A percentile compares a stretch with the other conserved stretches of the same genome.
phyloP scores from a whole-genome alignment of 2,797 vertebrate species.

The Acrossocheilus fasciatus region DNA sequence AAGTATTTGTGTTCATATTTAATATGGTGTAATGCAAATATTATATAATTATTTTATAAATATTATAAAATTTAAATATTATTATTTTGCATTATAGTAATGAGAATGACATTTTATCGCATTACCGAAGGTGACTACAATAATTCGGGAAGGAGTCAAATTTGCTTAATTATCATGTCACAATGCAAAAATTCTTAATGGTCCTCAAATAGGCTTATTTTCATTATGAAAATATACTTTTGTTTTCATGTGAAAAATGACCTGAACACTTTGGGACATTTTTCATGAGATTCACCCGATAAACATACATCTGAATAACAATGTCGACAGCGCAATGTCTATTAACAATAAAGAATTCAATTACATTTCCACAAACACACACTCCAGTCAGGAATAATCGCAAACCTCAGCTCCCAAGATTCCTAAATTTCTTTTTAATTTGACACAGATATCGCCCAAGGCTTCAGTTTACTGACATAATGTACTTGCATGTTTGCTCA shows the following conservation, averaged over 20 bases:
- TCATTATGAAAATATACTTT: neutral
- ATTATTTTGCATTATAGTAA: neutral
- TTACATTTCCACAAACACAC: constrained; percentile 8
- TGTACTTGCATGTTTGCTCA: constrained; percentile 18
- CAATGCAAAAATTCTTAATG: constrained; percentile 1
- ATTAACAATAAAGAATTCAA: constrained; percentile 11
- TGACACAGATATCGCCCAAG: constrained; percentile 23
- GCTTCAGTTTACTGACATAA: constrained; percentile 20
- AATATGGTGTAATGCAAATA: neutral
- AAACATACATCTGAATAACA: neutral
- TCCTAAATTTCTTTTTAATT: constrained; percentile 32
- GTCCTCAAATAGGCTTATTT: neutral
- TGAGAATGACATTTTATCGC: neutral
- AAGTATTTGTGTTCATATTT: neutral
- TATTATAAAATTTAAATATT: neutral
- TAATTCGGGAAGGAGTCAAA: neutral
- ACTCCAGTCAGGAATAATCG: neutral
- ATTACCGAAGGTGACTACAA: neutral
- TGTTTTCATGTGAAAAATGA: neutral
- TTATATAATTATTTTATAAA: neutral
- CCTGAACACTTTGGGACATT: neutral
- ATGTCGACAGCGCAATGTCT: neutral
- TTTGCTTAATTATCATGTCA: neutral
- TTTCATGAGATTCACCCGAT: neutral
- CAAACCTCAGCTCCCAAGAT: neutral